Evolutionary conservation across 2,113 vertebrate genomes (phyloP).

Genomic region (Megaleporinus macrocephalus): DNA sequence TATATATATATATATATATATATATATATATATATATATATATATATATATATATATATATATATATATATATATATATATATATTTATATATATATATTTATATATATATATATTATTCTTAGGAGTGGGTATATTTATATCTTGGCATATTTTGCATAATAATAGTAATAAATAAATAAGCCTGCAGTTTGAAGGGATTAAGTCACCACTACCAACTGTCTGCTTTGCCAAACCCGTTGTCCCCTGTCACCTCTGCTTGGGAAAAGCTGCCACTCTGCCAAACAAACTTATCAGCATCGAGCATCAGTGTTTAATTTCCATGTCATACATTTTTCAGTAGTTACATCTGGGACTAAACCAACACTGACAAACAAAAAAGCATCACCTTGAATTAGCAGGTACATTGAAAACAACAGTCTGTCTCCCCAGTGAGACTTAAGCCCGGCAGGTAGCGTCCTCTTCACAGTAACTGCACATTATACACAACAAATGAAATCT

Average conservation of each 20-base stretch:
- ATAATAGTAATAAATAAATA: no score
- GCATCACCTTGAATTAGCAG: slow-evolving; percentile 7
- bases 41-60: no score
- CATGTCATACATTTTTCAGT: background rate
- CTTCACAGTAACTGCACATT: background rate
- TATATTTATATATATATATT: no score
- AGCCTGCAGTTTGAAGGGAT: background rate
- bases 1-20: no score
- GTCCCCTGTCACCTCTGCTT: background rate
- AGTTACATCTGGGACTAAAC: slow-evolving; percentile 10
- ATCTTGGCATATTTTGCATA: no score
- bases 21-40: no score
- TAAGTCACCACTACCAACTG: background rate
- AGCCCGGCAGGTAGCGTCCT: background rate
- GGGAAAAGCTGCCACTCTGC: background rate
- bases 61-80: no score
- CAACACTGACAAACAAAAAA: slow-evolving; percentile 1
- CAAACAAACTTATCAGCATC: slow-evolving; percentile 3
- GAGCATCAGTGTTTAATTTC: background rate
- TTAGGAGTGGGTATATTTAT: no score
- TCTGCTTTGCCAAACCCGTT: background rate
- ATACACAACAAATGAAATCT: background rate
- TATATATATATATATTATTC: no score
- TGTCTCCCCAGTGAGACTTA: background rate
- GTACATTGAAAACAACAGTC: background rate